These are phyloP conservation scores for Danio rerio DNA, from an alignment of 2,113 vertebrate genomes.

Conservation along the genomic window GRCz12tu NC_133177.1:49001-49500, in stretches of 20 bases:
- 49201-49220: constrained; percentile 92
- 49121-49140: constrained; percentile 84
- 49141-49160: constrained; percentile 93
- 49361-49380: neutral
- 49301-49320: neutral
- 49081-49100: constrained; percentile 89
- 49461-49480: no score
- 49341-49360: neutral
- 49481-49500: no score
- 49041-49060: constrained; percentile 79
- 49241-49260: constrained; percentile 88
- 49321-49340: constrained; percentile 46
- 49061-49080: constrained; percentile 91
- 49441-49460: no score
- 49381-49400: neutral
- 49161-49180: constrained; percentile 89
- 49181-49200: constrained; percentile 81
- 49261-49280: constrained; percentile 77
- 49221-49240: constrained; percentile 90
- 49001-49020: no score
- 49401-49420: neutral
- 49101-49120: constrained; percentile 82
- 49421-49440: no score
- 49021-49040: no score
- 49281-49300: constrained; percentile 64